phyloP scores from a whole-genome alignment of 2,797 vertebrate species.

The Eulemur albifrons region DNA sequence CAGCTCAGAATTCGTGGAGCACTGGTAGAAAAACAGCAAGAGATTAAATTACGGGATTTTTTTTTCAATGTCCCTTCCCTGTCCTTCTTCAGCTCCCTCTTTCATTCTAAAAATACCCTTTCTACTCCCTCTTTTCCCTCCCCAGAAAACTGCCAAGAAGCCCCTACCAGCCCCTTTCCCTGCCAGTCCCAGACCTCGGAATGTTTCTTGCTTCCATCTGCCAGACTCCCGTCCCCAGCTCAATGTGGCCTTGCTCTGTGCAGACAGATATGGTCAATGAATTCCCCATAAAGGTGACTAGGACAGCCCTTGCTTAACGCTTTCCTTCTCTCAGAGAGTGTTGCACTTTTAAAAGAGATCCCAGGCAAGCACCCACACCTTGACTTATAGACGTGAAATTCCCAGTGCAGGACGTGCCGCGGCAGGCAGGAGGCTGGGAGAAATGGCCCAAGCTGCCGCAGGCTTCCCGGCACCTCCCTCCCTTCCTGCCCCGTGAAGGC shows the following conservation, averaged over 20 bases:
- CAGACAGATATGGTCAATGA: background rate
- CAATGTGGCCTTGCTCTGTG: background rate
- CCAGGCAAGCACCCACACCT: background rate
- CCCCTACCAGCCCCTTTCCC: too few relatives aligned
- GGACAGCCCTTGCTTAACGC: background rate
- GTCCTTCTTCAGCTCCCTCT: background rate
- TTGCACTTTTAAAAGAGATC: background rate
- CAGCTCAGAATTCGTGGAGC: background rate
- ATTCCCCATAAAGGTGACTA: too few relatives aligned
- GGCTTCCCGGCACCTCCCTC: background rate
- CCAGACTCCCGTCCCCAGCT: background rate
- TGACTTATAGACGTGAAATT: background rate
- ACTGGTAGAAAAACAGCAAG: background rate
- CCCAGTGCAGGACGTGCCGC: background rate
- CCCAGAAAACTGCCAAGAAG: background rate
- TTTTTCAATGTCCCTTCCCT: background rate
- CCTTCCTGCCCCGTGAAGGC: background rate
- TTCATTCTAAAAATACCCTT: background rate
- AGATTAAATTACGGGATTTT: background rate
- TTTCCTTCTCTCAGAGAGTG: background rate
- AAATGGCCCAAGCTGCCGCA: too few relatives aligned
- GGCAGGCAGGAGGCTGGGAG: background rate
- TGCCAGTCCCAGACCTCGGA: background rate
- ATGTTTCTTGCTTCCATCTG: background rate
- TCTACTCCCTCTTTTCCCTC: background rate